Evolutionary conservation across 2,888 invertebrate species (phyloP).

Genomic region (Aleiodes testaceus): DNA sequence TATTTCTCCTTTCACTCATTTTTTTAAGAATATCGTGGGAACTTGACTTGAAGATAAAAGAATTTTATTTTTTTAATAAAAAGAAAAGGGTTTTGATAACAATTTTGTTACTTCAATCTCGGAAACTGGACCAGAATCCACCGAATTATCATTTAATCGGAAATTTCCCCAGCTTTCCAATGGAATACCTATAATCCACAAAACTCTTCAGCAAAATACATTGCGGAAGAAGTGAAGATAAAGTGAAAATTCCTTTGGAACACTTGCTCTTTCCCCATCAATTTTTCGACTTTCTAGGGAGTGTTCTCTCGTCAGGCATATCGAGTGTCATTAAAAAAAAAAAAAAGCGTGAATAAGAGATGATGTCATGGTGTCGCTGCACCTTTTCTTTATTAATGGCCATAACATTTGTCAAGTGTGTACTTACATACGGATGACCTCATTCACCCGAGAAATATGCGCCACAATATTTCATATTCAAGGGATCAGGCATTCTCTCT

Average conservation of each 20-base stretch:
- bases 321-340: slow-evolving; percentile 47
- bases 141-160: too few relatives aligned
- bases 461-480: slow-evolving; percentile 13
- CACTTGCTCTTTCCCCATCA: slow-evolving; percentile 55
- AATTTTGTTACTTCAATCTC: too few relatives aligned
- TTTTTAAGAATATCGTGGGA: too few relatives aligned
- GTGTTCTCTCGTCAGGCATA: slow-evolving; percentile 55
- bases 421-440: slow-evolving; percentile 55
- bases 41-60: too few relatives aligned
- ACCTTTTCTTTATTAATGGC: slow-evolving; percentile 57
- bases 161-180: too few relatives aligned
- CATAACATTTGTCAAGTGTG: slow-evolving; percentile 40
- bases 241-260: slow-evolving; percentile 36
- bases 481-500: background rate
- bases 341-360: slow-evolving; percentile 60
- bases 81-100: too few relatives aligned
- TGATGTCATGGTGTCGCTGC: slow-evolving; percentile 64
- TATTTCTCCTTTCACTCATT: too few relatives aligned
- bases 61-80: too few relatives aligned
- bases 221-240: slow-evolving; percentile 31
- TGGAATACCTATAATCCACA: too few relatives aligned
- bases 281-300: slow-evolving; percentile 64
- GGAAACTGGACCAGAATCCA: too few relatives aligned
- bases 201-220: too few relatives aligned
- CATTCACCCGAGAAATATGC: slow-evolving; percentile 40